Conservation (phyloP, 2,113 vertebrate genomes). For the Cheirogaleus medius region DNA sequence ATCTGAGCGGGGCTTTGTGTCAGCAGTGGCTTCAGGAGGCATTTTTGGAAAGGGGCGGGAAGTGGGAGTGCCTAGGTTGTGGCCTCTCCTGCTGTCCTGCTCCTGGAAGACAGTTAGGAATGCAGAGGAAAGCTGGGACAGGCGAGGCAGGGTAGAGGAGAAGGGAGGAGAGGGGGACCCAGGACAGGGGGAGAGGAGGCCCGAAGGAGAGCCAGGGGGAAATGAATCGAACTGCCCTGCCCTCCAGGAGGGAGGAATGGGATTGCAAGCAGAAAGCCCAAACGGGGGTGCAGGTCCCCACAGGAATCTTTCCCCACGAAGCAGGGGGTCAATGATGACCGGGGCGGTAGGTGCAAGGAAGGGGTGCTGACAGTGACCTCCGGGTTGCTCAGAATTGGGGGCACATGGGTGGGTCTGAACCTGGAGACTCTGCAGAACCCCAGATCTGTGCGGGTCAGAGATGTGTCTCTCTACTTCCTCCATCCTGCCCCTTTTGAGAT, state of each 20-base stretch:
- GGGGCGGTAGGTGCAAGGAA: too few relatives aligned
- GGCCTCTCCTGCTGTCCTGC: neutral
- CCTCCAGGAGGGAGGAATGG: neutral
- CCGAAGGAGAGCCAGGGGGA: neutral
- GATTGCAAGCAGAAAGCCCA: neutral
- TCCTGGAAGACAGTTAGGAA: neutral
- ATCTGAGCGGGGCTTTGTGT: accelerated
- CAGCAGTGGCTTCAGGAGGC: neutral
- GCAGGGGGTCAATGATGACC: neutral
- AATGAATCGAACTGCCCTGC: too few relatives aligned
- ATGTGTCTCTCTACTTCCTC: neutral
- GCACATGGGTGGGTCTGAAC: neutral
- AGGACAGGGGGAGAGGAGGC: too few relatives aligned
- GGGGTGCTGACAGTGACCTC: neutral
- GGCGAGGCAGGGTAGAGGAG: neutral
- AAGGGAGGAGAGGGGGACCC: neutral
- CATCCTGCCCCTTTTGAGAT: neutral
- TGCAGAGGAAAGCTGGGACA: accelerated
- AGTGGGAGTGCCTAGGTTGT: too few relatives aligned
- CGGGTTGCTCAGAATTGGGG: neutral
- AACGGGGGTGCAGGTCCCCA: too few relatives aligned
- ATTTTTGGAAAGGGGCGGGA: neutral
- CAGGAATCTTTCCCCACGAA: neutral
- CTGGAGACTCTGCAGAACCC: neutral
- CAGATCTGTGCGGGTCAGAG: neutral